phyloP scores from a whole-genome alignment of 2,888 invertebrate species.

The Oxytorus armatus region DNA sequence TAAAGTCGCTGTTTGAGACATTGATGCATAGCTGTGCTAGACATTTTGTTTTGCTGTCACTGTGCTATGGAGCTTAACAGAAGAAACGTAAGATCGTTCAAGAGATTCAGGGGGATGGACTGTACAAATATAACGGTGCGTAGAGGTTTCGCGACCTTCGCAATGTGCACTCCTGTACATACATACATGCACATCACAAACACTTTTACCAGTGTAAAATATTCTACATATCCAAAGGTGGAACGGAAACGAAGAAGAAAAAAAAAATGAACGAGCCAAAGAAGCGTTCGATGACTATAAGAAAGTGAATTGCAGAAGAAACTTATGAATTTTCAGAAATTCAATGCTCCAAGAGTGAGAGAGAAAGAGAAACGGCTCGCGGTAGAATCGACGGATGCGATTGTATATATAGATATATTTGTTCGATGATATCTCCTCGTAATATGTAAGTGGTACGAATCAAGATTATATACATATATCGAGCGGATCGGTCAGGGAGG shows the following conservation, averaged over 20 bases:
- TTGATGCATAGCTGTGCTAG: too few species aligned
- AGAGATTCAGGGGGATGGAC: too few species aligned
- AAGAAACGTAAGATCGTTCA: too few species aligned
- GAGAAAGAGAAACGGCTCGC: background rate
- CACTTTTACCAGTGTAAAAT: too few species aligned
- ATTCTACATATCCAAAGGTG: slow-evolving; percentile 37
- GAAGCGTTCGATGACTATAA: slow-evolving; percentile 26
- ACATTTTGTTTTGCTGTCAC: too few species aligned
- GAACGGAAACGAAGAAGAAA: too few species aligned
- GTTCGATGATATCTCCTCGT: slow-evolving; percentile 33
- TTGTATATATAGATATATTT: slow-evolving; percentile 4
- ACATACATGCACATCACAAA: background rate
- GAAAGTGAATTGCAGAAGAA: slow-evolving; percentile 54
- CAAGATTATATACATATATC: slow-evolving; percentile 21
- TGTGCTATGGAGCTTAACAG: too few species aligned
- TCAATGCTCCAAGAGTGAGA: slow-evolving; percentile 35
- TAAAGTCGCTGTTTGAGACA: too few species aligned
- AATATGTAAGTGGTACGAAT: slow-evolving; percentile 5
- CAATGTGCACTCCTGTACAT: too few species aligned
- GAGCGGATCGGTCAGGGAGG: slow-evolving; percentile 62
- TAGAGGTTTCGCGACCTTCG: slow-evolving; percentile 26
- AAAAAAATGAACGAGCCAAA: slow-evolving; percentile 47
- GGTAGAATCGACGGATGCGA: background rate
- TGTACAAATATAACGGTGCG: background rate
- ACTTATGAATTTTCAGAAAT: slow-evolving; percentile 63